Conservation (phyloP, 2,888 invertebrate genomes). For the Phaedon cochleariae region DNA sequence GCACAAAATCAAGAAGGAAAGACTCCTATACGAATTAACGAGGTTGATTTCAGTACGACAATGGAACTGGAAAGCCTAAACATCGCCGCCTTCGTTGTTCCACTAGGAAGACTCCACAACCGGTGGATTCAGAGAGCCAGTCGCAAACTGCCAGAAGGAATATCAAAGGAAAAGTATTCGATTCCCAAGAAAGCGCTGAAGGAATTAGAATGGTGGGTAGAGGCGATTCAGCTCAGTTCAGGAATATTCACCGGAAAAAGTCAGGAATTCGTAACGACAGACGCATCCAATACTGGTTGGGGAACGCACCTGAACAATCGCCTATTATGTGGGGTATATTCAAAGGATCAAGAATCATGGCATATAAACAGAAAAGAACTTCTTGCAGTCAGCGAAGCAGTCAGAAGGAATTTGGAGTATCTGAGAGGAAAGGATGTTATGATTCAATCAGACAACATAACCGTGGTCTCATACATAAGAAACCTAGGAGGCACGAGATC, state of each 20-base stretch:
- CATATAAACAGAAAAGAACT: conserved; percentile 40
- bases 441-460: conserved; percentile 39
- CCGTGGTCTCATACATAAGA: conserved; percentile 36
- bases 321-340: conserved; percentile 22
- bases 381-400: conserved; percentile 27
- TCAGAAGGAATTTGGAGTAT: background rate
- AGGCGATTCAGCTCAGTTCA: background rate
- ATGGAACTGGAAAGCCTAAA: conserved; percentile 15
- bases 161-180: background rate
- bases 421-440: conserved; percentile 22
- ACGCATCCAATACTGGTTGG: conserved; percentile 38
- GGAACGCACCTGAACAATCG: conserved; percentile 28
- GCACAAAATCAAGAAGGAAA: background rate
- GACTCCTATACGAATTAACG: background rate
- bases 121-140: conserved; percentile 13
- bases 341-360: conserved; percentile 25
- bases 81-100: conserved; percentile 17
- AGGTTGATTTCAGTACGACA: background rate
- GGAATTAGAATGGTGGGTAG: conserved; percentile 14
- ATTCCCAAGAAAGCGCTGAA: background rate
- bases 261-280: conserved; percentile 34
- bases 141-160: background rate
- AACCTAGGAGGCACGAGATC: conserved; percentile 39
- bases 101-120: conserved; percentile 19
- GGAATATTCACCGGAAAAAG: conserved; percentile 29